Base-by-base conservation (phyloP, 2,113 vertebrate species). In the Camelus bactrianus region DNA sequence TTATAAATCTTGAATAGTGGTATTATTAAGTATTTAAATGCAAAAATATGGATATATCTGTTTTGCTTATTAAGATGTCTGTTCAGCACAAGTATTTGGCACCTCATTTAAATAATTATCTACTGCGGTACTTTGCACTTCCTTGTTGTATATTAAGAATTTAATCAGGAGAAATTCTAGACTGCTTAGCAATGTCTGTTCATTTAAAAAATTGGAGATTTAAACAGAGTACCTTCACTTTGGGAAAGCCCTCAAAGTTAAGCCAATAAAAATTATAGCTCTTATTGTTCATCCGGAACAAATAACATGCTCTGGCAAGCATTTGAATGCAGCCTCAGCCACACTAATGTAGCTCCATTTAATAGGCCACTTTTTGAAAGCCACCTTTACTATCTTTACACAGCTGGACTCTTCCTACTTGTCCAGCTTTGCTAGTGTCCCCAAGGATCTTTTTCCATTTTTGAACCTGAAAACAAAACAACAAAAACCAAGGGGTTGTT, bases 91-190 rank as follows among this genome's bases (percentile, higher is more conserved):
- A 97, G 83, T 85, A 52, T 87, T 69, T 3, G 6, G 64, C 48
- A 81, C 48, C 73, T 97, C 79, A 93, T 97, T 97, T 95, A 97
- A 96, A 96, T 96, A 97, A 95, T 94, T 97, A 96, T 58, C 85
- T 91, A 67, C 42, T 46, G 69, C 62, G 28, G 42, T 76, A 38
- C 17, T 42, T 64, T 79, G 58, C 42, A 70, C 56, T 89, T 91
- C 83, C 38, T 12, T 32, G 65, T 83, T 82, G 70, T 83, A 38
- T 77, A 88, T 93, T 94, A 89, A 92, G 90, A 70, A 3, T 73
- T 96, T 91, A 92, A 90, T 97, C 97, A 97, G 77, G 38, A 97
- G 94, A 92, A 60, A 97, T 67, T 82, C 65, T 82, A 60, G 58
- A 26, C 88, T 32, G 9, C 89, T 89, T 95, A 84, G 54, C 64